Evolutionary conservation across 2,797 vertebrate genomes (phyloP), one percentile per base, ranked within the genome.

Genomic region (Arctocebus calabarensis): DNA sequence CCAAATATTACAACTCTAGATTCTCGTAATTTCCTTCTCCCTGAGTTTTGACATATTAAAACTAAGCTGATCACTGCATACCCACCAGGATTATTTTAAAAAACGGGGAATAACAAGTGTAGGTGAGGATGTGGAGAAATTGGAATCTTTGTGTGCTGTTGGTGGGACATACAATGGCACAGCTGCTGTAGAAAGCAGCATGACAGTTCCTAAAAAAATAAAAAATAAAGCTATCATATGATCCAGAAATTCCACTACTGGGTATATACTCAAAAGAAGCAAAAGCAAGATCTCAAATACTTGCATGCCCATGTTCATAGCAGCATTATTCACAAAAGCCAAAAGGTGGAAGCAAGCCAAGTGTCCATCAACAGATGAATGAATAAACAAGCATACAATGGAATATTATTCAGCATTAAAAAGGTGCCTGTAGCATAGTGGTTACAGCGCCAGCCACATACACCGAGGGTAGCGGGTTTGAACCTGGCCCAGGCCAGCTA

Each of bases 11-110:
- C 73, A 43, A 22, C 32, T 75, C 55, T 25, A 52, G 32, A 77
- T 37, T 59, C 43, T 70, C 13, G 52, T 75, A 32, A 77, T 85
- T 90, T 90, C 66, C 61, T 66, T 87, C 37, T 86, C 40, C 37
- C 22, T 83, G n/a, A 92, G 70, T 91, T 83, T 92, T 88, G 37
- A 88, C 40, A 13, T 91, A 61, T 84, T 88, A 79, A 81, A 90
- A 90, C 7, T 48, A 40, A 82, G 32, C 22, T 89, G 14, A 57
- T 74, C 45, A 40, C 78, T 11, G 68, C 45, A n/a, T 14, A 37
- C 12, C 25, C 55, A 4, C 62, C 61, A 61, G 8, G 34, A 34
- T 71, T 61, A 2, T 17, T 25, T 81, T 43, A 16, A 43, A 25
- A 52, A 79, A 68, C 61, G 19, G 32, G 52, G 17, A 57, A 52